Evolutionary conservation across 2,113 vertebrate species (phyloP).

Genomic region (Syngnathus scovelli): DNA sequence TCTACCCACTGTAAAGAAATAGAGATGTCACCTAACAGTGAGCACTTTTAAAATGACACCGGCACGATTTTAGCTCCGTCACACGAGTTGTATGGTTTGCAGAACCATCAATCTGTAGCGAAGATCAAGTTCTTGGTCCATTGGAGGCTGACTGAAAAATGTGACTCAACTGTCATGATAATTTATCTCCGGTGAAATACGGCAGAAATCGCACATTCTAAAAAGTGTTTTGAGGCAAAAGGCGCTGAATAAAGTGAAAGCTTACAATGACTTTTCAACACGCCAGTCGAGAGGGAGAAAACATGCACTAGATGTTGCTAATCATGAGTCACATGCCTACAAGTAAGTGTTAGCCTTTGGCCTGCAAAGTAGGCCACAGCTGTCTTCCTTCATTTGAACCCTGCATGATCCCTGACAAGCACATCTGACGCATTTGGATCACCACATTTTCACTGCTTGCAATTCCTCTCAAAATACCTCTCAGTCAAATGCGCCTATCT

Average conservation of each 20-base stretch:
- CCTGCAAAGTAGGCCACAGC: slow-evolving; percentile 21
- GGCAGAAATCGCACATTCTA: neutral
- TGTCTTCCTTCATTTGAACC: slow-evolving; percentile 19
- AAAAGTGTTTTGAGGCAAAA: neutral
- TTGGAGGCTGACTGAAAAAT: slow-evolving; percentile 8
- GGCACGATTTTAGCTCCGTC: neutral
- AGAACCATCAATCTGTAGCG: slow-evolving; percentile 18
- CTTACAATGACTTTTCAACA: neutral
- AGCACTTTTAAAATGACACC: neutral
- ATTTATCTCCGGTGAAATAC: neutral
- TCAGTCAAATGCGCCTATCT: neutral
- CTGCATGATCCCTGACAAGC: neutral
- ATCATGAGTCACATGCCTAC: slow-evolving; percentile 16
- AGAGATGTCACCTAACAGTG: neutral
- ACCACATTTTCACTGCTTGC: slow-evolving; percentile 4
- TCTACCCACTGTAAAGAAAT: neutral
- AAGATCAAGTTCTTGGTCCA: slow-evolving; percentile 13
- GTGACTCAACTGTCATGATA: neutral
- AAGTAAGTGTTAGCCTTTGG: slow-evolving; percentile 23
- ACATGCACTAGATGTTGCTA: neutral
- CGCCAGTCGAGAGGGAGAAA: neutral
- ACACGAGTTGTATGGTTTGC: neutral
- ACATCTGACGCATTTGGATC: slow-evolving; percentile 15
- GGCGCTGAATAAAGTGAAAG: neutral
- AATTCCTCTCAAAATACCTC: neutral